Base-by-base conservation (phyloP, 2,113 vertebrate species). In the Cheilinus undulatus region DNA sequence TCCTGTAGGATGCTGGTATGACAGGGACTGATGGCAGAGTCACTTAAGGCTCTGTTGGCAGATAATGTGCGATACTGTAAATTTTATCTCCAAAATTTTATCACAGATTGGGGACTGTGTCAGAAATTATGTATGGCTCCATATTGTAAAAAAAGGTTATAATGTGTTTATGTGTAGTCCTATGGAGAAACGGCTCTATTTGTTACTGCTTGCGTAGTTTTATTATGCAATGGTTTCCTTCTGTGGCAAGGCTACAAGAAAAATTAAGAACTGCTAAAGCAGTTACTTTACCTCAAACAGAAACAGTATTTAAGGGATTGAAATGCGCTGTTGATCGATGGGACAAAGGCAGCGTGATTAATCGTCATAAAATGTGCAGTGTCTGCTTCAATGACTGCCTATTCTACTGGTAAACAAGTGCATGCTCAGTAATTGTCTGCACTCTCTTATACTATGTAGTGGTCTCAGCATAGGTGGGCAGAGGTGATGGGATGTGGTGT, bases 401-500 rank as follows among this genome's bases (percentile, higher is more conserved):
- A 69, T 34, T 75, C 69, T 88, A 51, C 66, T 71, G 57, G 62
- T 32, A 67, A 68, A 73, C 77, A 84, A 49, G 49, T 59, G 80
- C 90, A 84, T 84, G 80, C 76, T 72, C 80, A 71, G 71, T 82
- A 70, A 84, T 20, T 50, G 69, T 77, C 70, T 79, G 59, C 82
- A 73, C 83, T 76, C 24, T 76, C 57, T 52, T 65, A 69, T 78
- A 69, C 63, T 82, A 43, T n/a, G 4, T 82, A 66, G 72, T 86
- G 40, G 57, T 77, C 51, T 78, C 73, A 36, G 58, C 64, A 42
- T 74, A 53, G 79, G 32, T 72, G 28, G 36, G 58, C 53, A 50
- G 56, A 56, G 73, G 61, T 82, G 62, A 75, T 36, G 56, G 81
- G 85, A 73, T 85, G 64, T 60, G 72, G 65, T 85, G 78, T 89